Evolutionary conservation across 2,888 invertebrate species (phyloP), one percentile per base, ranked within the genome.

Genomic region (Pimpla rufipes): DNA sequence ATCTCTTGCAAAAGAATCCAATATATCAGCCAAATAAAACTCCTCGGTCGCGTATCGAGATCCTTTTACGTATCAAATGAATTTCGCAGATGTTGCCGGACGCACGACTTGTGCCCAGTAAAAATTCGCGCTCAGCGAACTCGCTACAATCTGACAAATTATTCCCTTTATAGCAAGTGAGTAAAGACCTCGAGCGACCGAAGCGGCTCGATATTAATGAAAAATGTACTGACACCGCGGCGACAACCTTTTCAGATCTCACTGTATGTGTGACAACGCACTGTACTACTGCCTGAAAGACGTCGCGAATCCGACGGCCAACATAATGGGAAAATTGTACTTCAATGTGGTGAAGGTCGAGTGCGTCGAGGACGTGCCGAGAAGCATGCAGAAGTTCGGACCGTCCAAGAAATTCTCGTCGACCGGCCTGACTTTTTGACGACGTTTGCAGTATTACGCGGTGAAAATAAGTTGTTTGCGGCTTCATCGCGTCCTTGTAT

Each of bases 31-130:
- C 16, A 29, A 74, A 47, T 76, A n/a, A 13, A 11, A 13, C 29
- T 75, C 11, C 42, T 42, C 29, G 23, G n/a, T n/a, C n/a, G n/a
- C n/a, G n/a, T n/a, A n/a, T 40, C 11, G 10, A 11, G 16, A n/a
- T n/a, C 23, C 47, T 52, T 16, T 18, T 68, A 55, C 35, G n/a
- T n/a, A n/a, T 55, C 0, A 29, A 71, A 35, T 29, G 8, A 21
- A 55, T 68, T 16, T 84, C 81, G 1, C 89, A 94, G 93, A 88
- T 98, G 98, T 93, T 98, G 98, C 93, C 95, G 98, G 81, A 96
- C 96, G 16, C 98, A 98, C 93, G 98, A 98, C 94, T 95, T 98
- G 71, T 98, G 98, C 91, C 98, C 98, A 1, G 95, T 96, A 70
- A 98, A 98, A 93, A 94, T 96, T 57, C 93, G 95, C 23, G 96